Conservation (phyloP, 2,113 vertebrate genomes). For the Brachionichthys hirsutus region DNA sequence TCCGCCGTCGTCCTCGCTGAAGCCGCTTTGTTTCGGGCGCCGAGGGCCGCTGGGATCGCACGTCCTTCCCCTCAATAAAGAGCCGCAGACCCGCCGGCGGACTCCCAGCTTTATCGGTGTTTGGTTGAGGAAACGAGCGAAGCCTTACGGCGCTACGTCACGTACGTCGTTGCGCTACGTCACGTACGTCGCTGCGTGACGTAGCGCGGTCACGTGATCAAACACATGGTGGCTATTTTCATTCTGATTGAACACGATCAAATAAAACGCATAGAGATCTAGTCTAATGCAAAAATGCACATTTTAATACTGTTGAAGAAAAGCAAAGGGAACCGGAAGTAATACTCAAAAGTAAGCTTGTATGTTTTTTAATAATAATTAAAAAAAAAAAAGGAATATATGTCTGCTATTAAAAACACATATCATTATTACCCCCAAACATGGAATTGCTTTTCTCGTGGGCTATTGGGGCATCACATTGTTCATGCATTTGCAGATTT, state of each 20-base stretch:
- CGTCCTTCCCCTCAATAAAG: conserved; percentile 13
- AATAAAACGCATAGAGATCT: no score
- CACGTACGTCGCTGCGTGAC: conserved; percentile 50
- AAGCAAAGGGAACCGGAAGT: no score
- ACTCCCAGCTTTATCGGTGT: conserved; percentile 57
- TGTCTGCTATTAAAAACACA: no score
- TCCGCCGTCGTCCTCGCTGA: conserved; percentile 8
- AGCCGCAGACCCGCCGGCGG: conserved; percentile 39
- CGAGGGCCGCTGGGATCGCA: not conserved
- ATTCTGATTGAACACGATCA: conserved; percentile 15
- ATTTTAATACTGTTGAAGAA: no score
- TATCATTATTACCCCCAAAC: no score
- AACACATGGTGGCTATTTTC: conserved; percentile 70
- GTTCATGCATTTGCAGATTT: not conserved
- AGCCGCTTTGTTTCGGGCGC: conserved; percentile 3
- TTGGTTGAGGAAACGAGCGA: conserved; percentile 69
- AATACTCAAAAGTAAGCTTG: no score
- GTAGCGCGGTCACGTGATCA: conserved; percentile 71
- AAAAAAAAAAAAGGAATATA: no score
- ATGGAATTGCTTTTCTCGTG: no score
- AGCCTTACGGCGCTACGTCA: conserved; percentile 64
- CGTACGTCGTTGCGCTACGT: conserved; percentile 53
- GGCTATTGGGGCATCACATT: no score
- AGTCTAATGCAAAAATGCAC: no score
- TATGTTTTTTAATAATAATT: no score